Evolutionary conservation across 2,888 invertebrate species (phyloP).

Genomic region (Epinotia brunnichana): DNA sequence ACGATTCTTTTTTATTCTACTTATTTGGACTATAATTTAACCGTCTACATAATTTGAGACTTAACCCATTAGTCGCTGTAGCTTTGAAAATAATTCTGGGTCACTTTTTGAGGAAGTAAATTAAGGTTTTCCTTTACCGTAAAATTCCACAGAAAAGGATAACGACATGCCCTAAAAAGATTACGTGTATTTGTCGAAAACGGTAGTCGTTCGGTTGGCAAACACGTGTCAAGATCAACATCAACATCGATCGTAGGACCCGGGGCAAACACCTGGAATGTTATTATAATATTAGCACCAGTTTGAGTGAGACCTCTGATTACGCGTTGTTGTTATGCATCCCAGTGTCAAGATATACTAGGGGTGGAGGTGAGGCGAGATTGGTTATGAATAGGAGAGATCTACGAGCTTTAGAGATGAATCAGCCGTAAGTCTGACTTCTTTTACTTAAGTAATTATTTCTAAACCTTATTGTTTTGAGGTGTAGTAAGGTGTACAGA

Average conservation of each 20-base stretch:
- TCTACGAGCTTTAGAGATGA: conserved; percentile 19
- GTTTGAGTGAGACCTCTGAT: neutral
- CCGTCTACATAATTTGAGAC: neutral
- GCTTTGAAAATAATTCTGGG: conserved; percentile 5
- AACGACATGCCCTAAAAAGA: conserved; percentile 32
- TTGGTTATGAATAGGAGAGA: neutral
- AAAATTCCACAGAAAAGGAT: conserved; percentile 18
- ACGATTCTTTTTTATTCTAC: neutral
- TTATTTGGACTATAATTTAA: neutral
- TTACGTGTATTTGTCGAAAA: conserved; percentile 44
- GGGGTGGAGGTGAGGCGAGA: neutral
- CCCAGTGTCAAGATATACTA: neutral
- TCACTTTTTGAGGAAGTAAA: conserved; percentile 10
- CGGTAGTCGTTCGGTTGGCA: conserved; percentile 49
- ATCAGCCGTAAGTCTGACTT: neutral
- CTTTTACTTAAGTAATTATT: neutral
- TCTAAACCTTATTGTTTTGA: neutral
- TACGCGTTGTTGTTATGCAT: neutral
- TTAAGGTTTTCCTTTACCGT: conserved; percentile 20
- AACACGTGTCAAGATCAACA: conserved; percentile 47
- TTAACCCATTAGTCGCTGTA: neutral
- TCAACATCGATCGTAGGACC: conserved; percentile 36
- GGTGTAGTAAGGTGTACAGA: neutral
- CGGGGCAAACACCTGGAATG: conserved; percentile 47
- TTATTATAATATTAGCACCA: neutral